phyloP scores from a whole-genome alignment of 2,113 vertebrate genomes.

The Rutilus rutilus region DNA sequence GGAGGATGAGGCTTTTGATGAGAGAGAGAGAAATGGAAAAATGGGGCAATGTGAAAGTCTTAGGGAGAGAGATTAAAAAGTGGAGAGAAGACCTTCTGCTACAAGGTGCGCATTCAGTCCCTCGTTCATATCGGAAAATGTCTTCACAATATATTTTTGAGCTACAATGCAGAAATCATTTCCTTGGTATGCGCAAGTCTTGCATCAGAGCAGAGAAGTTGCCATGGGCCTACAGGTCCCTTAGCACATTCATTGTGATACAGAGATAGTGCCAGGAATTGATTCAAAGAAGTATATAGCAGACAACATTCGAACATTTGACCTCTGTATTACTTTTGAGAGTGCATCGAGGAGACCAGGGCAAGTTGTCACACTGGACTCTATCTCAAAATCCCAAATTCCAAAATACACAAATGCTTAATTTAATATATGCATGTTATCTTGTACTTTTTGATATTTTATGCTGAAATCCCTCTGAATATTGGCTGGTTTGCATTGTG shows the following conservation, averaged over 20 bases:
- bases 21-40: background rate
- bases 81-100: slow-evolving; percentile 1
- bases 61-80: background rate
- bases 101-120: background rate
- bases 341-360: background rate
- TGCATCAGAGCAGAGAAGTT: slow-evolving; percentile 39
- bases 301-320: background rate
- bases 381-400: background rate
- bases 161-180: slow-evolving; percentile 5
- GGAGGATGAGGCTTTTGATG: slow-evolving; percentile 2
- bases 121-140: background rate
- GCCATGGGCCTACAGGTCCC: slow-evolving; percentile 15
- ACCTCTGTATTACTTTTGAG: background rate
- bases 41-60: slow-evolving; percentile 1
- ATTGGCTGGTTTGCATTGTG: background rate
- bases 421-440: background rate
- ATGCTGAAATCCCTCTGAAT: background rate
- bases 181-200: slow-evolving; percentile 1
- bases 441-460: background rate
- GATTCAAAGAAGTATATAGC: background rate
- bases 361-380: background rate
- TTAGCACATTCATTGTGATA: background rate
- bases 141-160: slow-evolving; percentile 17
- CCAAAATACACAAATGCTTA: background rate
- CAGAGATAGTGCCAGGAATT: background rate